phyloP scores from a whole-genome alignment of 2,113 vertebrate genomes.

The Argyrosomus japonicus region DNA sequence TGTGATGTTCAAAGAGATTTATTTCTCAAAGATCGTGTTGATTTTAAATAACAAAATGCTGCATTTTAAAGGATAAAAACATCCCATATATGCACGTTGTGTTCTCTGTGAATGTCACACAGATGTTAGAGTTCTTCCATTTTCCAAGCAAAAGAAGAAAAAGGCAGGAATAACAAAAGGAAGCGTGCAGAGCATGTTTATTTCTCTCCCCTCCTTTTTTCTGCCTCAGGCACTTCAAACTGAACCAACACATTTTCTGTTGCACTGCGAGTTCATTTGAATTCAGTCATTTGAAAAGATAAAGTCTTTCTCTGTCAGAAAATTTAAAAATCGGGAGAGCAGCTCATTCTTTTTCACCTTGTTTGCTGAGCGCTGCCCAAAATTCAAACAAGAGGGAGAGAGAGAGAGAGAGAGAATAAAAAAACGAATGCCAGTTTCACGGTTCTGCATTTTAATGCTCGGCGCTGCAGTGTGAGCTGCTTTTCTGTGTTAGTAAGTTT shows the following conservation, averaged over 20 bases:
- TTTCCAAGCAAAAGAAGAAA: conserved; percentile 56
- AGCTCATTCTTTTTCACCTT: conserved; percentile 73
- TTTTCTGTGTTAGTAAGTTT: conserved; percentile 43
- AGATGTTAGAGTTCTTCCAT: conserved; percentile 39
- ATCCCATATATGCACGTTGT: not conserved
- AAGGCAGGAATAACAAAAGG: conserved; percentile 63
- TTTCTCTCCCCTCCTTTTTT: conserved; percentile 43
- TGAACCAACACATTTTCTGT: conserved; percentile 68
- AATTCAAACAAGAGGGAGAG: conserved; percentile 62
- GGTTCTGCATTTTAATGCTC: conserved; percentile 65
- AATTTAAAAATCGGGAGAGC: conserved; percentile 39
- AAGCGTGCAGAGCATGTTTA: conserved; percentile 71
- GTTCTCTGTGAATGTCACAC: conserved; percentile 35
- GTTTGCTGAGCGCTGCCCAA: conserved; percentile 62
- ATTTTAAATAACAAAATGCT: conserved; percentile 14
- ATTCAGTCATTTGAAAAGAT: conserved; percentile 80
- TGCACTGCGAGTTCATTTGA: conserved; percentile 74
- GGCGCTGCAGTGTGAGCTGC: conserved; percentile 42
- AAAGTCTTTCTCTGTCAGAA: conserved; percentile 64
- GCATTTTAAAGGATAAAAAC: conserved; percentile 5
- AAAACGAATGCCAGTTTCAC: conserved; percentile 47
- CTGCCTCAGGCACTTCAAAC: conserved; percentile 69
- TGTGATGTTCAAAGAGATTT: not conserved
- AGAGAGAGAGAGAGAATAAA: conserved; percentile 45
- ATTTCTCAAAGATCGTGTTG: not conserved